phyloP scores from a whole-genome alignment of 2,888 invertebrate genomes.

The Eremobia ochroleuca region DNA sequence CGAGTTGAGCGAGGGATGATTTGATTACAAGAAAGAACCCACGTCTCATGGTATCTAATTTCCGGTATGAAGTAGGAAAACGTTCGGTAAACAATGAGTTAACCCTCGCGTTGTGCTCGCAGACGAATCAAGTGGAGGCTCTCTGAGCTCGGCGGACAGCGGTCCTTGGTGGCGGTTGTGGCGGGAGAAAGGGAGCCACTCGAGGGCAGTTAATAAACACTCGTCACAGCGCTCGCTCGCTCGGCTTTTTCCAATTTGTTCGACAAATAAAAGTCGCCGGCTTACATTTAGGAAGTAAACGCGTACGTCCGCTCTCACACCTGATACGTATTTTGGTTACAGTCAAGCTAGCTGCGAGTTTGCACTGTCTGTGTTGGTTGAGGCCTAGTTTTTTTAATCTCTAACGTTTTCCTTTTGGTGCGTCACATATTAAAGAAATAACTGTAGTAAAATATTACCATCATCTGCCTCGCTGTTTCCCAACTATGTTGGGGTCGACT shows the following conservation, averaged over 20 bases:
- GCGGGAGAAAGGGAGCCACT: constrained; percentile 47
- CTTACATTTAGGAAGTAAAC: constrained; percentile 32
- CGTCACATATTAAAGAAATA: neutral
- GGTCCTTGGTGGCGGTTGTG: constrained; percentile 10
- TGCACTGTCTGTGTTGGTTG: neutral
- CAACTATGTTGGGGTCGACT: too few relatives aligned
- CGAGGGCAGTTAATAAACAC: constrained; percentile 71
- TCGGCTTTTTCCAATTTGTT: constrained; percentile 61
- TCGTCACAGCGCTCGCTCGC: constrained; percentile 43
- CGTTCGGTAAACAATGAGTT: constrained; percentile 56
- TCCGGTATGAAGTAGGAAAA: constrained; percentile 45
- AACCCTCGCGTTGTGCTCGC: constrained; percentile 31
- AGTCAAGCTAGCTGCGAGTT: constrained; percentile 7
- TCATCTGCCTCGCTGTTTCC: too few relatives aligned
- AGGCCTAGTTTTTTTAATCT: neutral
- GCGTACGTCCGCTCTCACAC: constrained; percentile 17
- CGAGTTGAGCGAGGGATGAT: constrained; percentile 43
- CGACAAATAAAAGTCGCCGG: constrained; percentile 54
- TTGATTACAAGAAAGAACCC: constrained; percentile 48
- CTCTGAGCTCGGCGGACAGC: constrained; percentile 32
- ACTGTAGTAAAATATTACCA: too few relatives aligned
- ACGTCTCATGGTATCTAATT: constrained; percentile 55
- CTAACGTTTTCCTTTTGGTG: neutral
- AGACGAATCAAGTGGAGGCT: constrained; percentile 44
- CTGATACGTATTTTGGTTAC: constrained; percentile 20